phyloP scores from a whole-genome alignment of 2,888 invertebrate genomes.

The Leucoma salicis region DNA sequence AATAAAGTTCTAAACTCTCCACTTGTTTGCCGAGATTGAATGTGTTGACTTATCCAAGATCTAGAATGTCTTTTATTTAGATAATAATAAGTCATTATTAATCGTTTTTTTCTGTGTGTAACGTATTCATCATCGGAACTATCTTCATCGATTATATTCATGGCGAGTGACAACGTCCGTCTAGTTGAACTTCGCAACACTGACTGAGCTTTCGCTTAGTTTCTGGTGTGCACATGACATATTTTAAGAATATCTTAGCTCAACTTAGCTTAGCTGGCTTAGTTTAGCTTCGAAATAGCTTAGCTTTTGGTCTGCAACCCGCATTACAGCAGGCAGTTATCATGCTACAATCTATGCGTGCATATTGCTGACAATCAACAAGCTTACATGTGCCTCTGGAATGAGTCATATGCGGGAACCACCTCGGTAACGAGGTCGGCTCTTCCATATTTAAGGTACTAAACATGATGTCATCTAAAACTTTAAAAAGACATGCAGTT shows the following conservation, averaged over 20 bases:
- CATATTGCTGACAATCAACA: too few relatives aligned
- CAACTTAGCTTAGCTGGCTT: slow-evolving; percentile 3
- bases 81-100: slow-evolving; percentile 11
- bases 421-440: too few relatives aligned
- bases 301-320: slow-evolving; percentile 5
- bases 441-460: too few relatives aligned
- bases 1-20: slow-evolving; percentile 15
- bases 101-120: slow-evolving; percentile 9
- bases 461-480: too few relatives aligned
- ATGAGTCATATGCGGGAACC: too few relatives aligned
- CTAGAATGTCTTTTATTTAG: slow-evolving; percentile 7
- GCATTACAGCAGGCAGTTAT: too few relatives aligned
- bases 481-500: too few relatives aligned
- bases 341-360: too few relatives aligned
- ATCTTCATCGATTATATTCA: neutral
- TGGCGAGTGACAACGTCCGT: slow-evolving; percentile 11
- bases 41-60: slow-evolving; percentile 11
- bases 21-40: slow-evolving; percentile 11
- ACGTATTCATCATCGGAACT: slow-evolving; percentile 5
- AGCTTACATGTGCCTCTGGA: too few relatives aligned
- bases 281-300: neutral
- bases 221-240: slow-evolving; percentile 22
- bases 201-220: slow-evolving; percentile 26
- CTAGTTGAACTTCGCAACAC: slow-evolving; percentile 22
- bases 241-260: slow-evolving; percentile 18